These are phyloP conservation scores for Caenorhabditis zanzibari DNA, from an alignment of 2,888 invertebrate genomes.

Conservation along the genomic window DNA sequence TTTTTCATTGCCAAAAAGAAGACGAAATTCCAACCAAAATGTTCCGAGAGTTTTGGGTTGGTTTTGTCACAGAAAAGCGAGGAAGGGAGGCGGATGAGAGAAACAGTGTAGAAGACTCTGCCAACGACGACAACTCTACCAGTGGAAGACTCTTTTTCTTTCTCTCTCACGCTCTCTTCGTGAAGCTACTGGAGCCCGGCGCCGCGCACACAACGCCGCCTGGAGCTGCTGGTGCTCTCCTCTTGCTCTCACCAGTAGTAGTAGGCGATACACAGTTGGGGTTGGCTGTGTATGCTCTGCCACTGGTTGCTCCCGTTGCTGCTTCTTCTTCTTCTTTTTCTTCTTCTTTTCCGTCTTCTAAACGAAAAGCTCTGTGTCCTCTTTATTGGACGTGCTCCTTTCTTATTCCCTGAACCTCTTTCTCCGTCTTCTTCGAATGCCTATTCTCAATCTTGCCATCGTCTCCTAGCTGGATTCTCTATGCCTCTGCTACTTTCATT, in stretches of 20 bases:
- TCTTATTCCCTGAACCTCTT: slow-evolving; percentile 16
- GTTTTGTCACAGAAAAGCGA: slow-evolving; percentile 14
- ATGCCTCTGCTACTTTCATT: slow-evolving; percentile 28
- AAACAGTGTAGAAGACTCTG: slow-evolving; percentile 11
- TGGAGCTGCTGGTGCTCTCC: slow-evolving; percentile 39
- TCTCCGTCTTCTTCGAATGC: slow-evolving; percentile 5
- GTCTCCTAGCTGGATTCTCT: background rate
- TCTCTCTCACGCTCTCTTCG: background rate
- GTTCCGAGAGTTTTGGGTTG: slow-evolving; percentile 51
- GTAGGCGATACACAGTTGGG: slow-evolving; percentile 34
- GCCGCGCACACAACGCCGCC: slow-evolving; percentile 51
- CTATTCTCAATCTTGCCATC: slow-evolving; percentile 15
- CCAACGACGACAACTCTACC: slow-evolving; percentile 38
- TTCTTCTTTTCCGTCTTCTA: slow-evolving; percentile 27
- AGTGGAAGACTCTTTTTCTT: slow-evolving; percentile 24
- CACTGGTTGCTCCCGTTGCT: slow-evolving; percentile 35
- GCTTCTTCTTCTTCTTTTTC: slow-evolving; percentile 7
- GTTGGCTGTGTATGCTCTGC: slow-evolving; percentile 28
- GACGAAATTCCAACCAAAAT: slow-evolving; percentile 60
- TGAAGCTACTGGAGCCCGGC: slow-evolving; percentile 5
- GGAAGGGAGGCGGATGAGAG: slow-evolving; percentile 14
- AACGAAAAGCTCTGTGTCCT: slow-evolving; percentile 37
- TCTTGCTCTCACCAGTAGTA: slow-evolving; percentile 36
- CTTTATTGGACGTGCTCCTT: slow-evolving; percentile 24
- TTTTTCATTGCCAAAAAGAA: slow-evolving; percentile 51